Evolutionary conservation across 2,113 vertebrate species (phyloP).

Genomic region (Leiothrix lutea): DNA sequence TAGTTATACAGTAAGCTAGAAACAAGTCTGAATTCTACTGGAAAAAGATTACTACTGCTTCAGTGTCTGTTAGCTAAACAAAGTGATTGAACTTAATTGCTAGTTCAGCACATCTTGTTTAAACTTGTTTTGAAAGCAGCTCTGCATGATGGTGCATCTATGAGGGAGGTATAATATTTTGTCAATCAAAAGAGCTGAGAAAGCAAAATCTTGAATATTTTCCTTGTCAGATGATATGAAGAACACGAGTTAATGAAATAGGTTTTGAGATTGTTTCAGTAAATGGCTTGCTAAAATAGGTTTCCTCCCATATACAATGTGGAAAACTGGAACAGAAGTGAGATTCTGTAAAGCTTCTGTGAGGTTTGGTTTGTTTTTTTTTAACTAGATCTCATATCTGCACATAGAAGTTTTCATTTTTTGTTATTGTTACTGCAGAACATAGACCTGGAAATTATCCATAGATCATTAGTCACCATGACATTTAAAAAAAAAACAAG

Average conservation of each 20-base stretch:
- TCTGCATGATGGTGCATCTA: neutral
- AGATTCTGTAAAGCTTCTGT: neutral
- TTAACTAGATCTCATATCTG: neutral
- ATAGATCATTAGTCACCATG: neutral
- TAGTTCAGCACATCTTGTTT: neutral
- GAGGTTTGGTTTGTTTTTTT: neutral
- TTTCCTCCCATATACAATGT: neutral
- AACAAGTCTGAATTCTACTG: neutral
- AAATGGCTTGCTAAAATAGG: neutral
- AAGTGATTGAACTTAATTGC: neutral
- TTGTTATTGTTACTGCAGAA: neutral
- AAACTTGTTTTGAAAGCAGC: neutral
- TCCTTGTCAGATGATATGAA: neutral
- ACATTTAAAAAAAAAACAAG: neutral
- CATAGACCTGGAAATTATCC: neutral
- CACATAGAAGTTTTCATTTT: neutral
- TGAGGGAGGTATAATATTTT: slow-evolving; percentile 9
- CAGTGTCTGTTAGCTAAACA: neutral
- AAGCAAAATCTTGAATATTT: slow-evolving; percentile 1
- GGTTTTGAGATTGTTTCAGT: neutral
- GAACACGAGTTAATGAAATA: slow-evolving; percentile 20
- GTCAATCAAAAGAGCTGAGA: neutral
- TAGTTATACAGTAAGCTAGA: neutral
- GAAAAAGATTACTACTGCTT: neutral
- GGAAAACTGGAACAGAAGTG: neutral